Base-by-base conservation (phyloP, 2,113 vertebrate species). In the Proteles cristata region DNA sequence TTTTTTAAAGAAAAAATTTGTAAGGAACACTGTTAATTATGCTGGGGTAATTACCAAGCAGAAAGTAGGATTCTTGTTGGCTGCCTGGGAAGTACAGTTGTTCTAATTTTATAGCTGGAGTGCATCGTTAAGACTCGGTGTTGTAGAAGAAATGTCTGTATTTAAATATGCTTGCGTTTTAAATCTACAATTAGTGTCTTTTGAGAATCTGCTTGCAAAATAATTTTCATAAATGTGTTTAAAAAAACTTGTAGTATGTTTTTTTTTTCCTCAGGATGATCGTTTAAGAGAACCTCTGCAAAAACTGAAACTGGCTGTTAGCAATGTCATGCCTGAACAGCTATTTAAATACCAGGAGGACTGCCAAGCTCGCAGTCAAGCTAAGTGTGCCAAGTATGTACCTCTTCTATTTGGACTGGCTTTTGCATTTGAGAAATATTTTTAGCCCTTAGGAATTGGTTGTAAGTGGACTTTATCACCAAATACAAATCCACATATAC, bases 261-360 rank as follows among this genome's bases (percentile, higher is more conserved):
- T 68, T 53, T 33, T 39, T 19, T 39, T 19, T 1, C 16, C 69
- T 87, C 77, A 99, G 99, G 99, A 99, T 97, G 99, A 99, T 98
- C 98, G 99, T 45, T 99, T 99, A 91, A 99, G 99, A 97, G 98
- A 99, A 55, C 99, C 99, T 23, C 98, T 99, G 97, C 99, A 99
- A 88, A 99, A 99, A 98, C 99, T 99, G 98, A 99, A 99, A 94
- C 98, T 99, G 97, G 99, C 99, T 11, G 99, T 99, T 96, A 99
- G 99, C 98, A 99, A 98, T 0, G 99, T 99, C 96, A 99, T 99
- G 99, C 99, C 99, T 7, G 99, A 99, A 94, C 99, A 99, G 98
- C 99, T 99, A 10, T 99, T 99, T 90, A 99, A 99, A 66, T 99
- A 99, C 98, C 99, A 99, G 97, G 99, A 99, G 98, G 99, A 99